phyloP scores from a whole-genome alignment of 2,113 vertebrate species.

The Nyctibius bracteatus region DNA sequence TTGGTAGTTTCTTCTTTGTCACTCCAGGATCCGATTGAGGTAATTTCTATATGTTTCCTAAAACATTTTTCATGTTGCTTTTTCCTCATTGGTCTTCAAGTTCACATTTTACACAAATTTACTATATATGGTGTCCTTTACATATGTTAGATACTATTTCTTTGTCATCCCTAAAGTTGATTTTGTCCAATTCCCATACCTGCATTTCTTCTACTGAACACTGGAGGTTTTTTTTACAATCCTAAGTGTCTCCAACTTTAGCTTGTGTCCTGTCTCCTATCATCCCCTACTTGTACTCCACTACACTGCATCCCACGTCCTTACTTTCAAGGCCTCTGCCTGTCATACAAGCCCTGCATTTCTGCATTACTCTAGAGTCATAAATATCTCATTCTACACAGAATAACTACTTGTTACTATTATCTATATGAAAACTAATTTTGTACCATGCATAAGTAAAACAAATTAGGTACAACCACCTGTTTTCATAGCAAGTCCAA shows the following conservation, averaged over 20 bases:
- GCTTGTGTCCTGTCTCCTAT: background rate
- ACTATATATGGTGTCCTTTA: background rate
- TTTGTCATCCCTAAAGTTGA: background rate
- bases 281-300: background rate
- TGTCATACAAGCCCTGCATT: background rate
- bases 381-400: background rate
- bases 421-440: background rate
- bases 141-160: background rate
- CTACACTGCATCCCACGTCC: background rate
- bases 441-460: background rate
- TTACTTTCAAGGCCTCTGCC: background rate
- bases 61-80: background rate
- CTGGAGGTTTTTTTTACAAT: background rate
- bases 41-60: background rate
- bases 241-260: background rate
- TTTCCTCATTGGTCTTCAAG: background rate
- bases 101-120: background rate
- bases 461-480: background rate
- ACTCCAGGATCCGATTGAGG: background rate
- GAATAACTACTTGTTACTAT: background rate
- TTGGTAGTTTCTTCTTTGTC: background rate
- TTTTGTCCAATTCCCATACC: background rate
- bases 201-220: background rate
- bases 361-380: background rate
- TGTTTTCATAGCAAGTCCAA: background rate